Base-by-base conservation (phyloP, 37 sponge, comb jelly and placozoan genomes). In the Sycon ciliatum region DNA sequence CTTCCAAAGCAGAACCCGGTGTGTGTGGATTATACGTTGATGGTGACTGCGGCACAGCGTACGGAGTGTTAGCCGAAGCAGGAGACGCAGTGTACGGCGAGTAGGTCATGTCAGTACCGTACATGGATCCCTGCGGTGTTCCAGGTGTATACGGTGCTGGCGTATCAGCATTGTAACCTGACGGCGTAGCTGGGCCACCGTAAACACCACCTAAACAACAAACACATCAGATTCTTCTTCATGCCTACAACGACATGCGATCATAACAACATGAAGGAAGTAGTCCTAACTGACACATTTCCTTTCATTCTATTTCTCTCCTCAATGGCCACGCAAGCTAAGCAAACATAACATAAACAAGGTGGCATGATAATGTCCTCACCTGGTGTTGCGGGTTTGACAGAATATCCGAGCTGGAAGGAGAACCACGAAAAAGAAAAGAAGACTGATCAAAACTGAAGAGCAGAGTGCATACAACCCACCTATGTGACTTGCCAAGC, bases 1-100 rank as follows among this genome's bases (percentile, higher is more conserved):
- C 22, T 9, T 28, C 87, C 3, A 81, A 38, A 33, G 75, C 67
- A 38, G 62, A 54, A 1, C 82, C 81, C 1, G 90, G 90, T 4
- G 90, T 89, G 39, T 74, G 76, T 11, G 90, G 90, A 39, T 75
- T 82, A 34, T 73, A 22, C 0, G 93, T 86, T 5, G 56, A 56
- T 33, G 76, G 81, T 57, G 75, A 73, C 7, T 63, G n/a, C 38
- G 6, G 64, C 40, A 34, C 38, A 57, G 63, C 65, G 54, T 62
- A 37, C 35, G 86, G 79, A 33, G 79, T 80, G 56, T 67, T 60
- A 57, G 81, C 74, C 65, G 76, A 76, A 0, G 75, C 52, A 0
- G 81, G 68, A 20, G 63, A 60, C 26, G 63, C 22, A 22, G 63
- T 60, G 63, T 60, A 60, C 27, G 63, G 63, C 24, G 63, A 60